These are phyloP conservation scores for Apis mellifera DNA, from an alignment of 1,140 invertebrate species.

Conservation along the genomic window DNA sequence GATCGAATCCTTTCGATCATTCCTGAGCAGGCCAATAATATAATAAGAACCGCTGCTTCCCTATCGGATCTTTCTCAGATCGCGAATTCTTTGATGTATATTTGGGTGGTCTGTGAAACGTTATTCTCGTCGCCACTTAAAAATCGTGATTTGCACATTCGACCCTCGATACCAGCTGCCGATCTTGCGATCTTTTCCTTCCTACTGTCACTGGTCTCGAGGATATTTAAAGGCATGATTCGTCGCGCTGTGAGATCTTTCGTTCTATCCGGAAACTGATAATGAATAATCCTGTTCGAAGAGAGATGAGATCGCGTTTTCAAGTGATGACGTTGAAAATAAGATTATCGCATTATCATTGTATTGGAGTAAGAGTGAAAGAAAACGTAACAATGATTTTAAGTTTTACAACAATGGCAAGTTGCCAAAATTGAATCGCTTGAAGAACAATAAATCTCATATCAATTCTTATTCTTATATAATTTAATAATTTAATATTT, in stretches of 20 bases:
- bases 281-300: conserved; percentile 16
- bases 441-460: too few relatives aligned
- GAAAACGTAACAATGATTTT: too few relatives aligned
- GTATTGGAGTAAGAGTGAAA: too few relatives aligned
- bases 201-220: conserved; percentile 41
- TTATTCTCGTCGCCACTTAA: conserved; percentile 62
- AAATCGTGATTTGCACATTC: conserved; percentile 69
- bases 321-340: too few relatives aligned
- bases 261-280: neutral
- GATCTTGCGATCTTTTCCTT: conserved; percentile 49
- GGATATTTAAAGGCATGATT: conserved; percentile 36
- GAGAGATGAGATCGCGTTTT: neutral
- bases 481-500: too few relatives aligned
- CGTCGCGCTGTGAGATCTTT: conserved; percentile 17
- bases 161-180: conserved; percentile 28
- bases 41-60: conserved; percentile 18
- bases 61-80: neutral
- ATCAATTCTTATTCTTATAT: too few relatives aligned
- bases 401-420: too few relatives aligned
- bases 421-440: too few relatives aligned
- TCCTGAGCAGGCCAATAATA: neutral
- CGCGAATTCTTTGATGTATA: conserved; percentile 15
- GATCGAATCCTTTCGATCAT: conserved; percentile 26
- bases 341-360: too few relatives aligned
- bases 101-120: conserved; percentile 27